Base-by-base conservation (phyloP, 2,888 invertebrate species). In the Euphydryas editha region DNA sequence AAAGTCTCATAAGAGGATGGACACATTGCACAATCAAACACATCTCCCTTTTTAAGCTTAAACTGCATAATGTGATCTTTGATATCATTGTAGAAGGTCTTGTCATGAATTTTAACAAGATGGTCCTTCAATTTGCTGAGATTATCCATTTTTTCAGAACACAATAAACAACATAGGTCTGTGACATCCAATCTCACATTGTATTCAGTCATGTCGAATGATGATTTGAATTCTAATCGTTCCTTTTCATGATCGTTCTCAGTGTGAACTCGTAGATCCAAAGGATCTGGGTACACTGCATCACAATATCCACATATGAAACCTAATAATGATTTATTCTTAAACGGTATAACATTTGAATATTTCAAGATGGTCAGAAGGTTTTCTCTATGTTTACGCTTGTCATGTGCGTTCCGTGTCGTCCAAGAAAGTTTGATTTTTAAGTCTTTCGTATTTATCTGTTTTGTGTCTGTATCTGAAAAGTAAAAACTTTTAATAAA, bases 11-110 rank as follows among this genome's bases (percentile, higher is more conserved):
- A 91, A 0, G 85, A 88, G 0, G 86, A 81, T 0, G 86, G 65
- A 44, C 91, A 92, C 80, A 89, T 78, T 0, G 82, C 84, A 66
- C 91, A 92, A 10, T 89, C 85, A 20, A 85, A 88, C 0, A 83
- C 75, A 0, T 88, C 88, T 0, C 88, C 90, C 51, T 85, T 84
- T n/a, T 81, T 85, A 49, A 92, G 55, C 18, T 86, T 90, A 46
- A 88, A 92, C 54, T 88, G 88, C 21, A 87, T 65, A 10, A 92
- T 76, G 30, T 88, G 85, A 49, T 92, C 89, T 67, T 90, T 90
- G 0, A 91, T 83, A 11, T 90, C 91, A 0, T 42, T 78, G 59
- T 87, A 68, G 0, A 88, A 78, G 0, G 68, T 74, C 70, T 85
- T 85, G 0, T 77, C 71, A 17, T 90, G 90, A 0, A 30, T 63